Base-by-base conservation (phyloP, 30 jellyfish, hydroid and myxozoan species). In the Catostylus mosaicus region DNA sequence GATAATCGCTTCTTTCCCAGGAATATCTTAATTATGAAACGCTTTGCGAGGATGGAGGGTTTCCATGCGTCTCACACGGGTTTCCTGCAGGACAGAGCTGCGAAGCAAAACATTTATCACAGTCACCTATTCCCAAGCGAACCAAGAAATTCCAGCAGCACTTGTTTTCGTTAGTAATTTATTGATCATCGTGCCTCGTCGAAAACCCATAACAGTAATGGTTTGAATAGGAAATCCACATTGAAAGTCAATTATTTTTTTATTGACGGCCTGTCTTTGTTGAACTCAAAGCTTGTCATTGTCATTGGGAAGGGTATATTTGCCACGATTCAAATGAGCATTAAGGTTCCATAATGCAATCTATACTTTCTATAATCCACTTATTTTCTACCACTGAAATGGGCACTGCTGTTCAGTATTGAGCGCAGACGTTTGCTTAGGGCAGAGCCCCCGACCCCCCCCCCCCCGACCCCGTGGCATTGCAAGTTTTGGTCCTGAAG, bases 161-260 rank as follows among this genome's bases (percentile, higher is more conserved):
- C 7, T 57, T 48, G 85, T 74, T 74, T 46, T 74, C 37, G 75
- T 52, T 74, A 26, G 59, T 62, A 74, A 36, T 57, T 59, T 50
- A 38, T 57, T 30, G 54, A 65, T 31, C 36, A 74, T 52, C 22
- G 50, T 50, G 59, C 23, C 50, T 60, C 38, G 68, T 40, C 27
- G 38, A 54, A 45, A 73, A 23, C 16, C 30, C 71, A 46, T n/a
- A 14, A 35, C 50, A 20, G 26, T 66, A 26, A 18, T 43, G 63
- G 60, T 30, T 51, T 51, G 75, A 30, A 74, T 29, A 22, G 85
- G 73, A 74, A 36, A 47, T 50, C 75, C 63, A 20, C 23, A 32
- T 37, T 50, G 75, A 72, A 40, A 72, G 33, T 40, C 36, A 19
- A 72, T 47, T 51, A 46, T 45, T 69, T 54, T 69, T 47, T 24